A percentile compares a stretch with the other conserved stretches of the same genome.
phyloP scores from a whole-genome alignment of 2,888 invertebrate species.

The Ryuthela nishihirai region DNA sequence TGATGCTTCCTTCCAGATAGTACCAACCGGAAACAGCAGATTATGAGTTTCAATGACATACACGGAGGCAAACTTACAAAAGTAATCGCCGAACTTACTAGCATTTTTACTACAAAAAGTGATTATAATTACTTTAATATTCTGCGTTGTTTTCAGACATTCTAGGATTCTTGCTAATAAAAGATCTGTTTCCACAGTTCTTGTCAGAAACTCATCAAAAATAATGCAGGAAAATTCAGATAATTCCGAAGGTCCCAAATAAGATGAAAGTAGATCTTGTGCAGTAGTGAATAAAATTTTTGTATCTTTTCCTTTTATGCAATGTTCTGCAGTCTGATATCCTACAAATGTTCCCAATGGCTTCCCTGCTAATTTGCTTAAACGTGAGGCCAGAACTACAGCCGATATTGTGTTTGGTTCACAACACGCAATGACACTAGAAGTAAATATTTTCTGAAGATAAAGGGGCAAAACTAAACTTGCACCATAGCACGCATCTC shows the following conservation, averaged over 20 bases:
- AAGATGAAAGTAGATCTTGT: background rate
- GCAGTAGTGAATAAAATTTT: background rate
- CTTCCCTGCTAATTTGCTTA: background rate
- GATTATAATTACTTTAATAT: background rate
- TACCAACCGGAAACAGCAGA: slow-evolving; percentile 14
- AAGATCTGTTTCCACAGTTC: slow-evolving; percentile 18
- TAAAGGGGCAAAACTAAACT: slow-evolving; percentile 9
- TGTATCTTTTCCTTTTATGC: background rate
- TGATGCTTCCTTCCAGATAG: slow-evolving; percentile 12
- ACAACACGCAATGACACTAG: slow-evolving; percentile 6
- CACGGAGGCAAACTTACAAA: background rate
- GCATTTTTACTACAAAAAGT: background rate
- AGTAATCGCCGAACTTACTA: slow-evolving; percentile 1
- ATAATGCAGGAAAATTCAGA: background rate
- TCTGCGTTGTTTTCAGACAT: background rate
- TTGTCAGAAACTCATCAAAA: slow-evolving; percentile 6
- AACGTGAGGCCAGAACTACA: background rate
- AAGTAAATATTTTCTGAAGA: background rate
- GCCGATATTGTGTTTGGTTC: slow-evolving; percentile 2
- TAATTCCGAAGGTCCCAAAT: background rate
- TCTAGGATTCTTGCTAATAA: slow-evolving; percentile 9
- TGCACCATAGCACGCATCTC: slow-evolving; percentile 8
- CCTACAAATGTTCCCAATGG: background rate
- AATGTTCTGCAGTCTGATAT: background rate
- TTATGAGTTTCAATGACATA: slow-evolving; percentile 2